Evolutionary conservation across 2,797 vertebrate species (phyloP), one percentile per base, ranked within the genome.

Genomic region (Scolopax bukidnonensis): DNA sequence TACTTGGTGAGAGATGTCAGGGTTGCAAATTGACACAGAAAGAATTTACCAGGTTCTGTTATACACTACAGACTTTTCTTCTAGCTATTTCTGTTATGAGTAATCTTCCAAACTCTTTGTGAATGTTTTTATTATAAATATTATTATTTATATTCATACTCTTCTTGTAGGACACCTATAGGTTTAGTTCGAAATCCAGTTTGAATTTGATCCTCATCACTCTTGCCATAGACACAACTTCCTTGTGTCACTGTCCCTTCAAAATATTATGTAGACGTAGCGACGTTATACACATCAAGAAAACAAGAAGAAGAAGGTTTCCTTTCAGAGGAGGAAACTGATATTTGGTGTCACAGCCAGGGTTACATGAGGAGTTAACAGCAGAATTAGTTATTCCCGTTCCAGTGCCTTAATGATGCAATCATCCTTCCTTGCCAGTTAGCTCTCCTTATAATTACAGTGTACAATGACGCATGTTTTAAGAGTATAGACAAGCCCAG

Each of bases 381-480:
- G 84, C 81, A 95, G 57, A 85, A 94, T 92, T 94, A 78, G 48
- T 92, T 96, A 94, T 94, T 93, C 93, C 84, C 83, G 59, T 91
- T 93, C 95, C 76, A 78, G 75, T 87, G 73, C 28, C 87, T 96
- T 93, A 93, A 94, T 96, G 93, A 96, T 91, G 92, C 94, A 95
- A 96, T 95, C 91, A 96, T 92, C 91, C 94, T 92, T 87, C 95
- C 71, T 90, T 94, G 95, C 92, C 95, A 92, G 91, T 87, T 70
- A 61, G 40, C 92, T 93, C 96, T 97, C 81, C 87, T 92, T 33
- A 47, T 96, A 95, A 97, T 96, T 91, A 76, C 90, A n/a, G 53
- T 3, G 84, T 60, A 94, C 89, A 84, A 48, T 96, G 95, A 96
- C 95, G 93, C 93, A 96, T 71, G 93, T 87, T 89, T 95, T 87